phyloP scores from a whole-genome alignment of 2,113 vertebrate genomes.

The Acrocephalus kingi region DNA sequence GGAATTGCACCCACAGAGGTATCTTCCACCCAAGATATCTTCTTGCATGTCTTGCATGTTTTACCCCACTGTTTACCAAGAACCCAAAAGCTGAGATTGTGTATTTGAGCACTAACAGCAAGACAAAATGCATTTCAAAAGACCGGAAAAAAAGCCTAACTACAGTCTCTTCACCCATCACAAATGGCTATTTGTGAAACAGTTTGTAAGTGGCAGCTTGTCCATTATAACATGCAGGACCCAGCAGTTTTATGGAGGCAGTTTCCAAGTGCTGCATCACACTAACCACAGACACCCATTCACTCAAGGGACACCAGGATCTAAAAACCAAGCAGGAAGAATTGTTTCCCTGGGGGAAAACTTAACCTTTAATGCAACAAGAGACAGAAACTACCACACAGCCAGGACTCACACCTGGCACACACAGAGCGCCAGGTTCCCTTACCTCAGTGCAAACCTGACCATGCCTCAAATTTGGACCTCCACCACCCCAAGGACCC shows the following conservation, averaged over 20 bases:
- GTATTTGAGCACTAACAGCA: neutral
- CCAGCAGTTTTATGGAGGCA: neutral
- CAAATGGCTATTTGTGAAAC: fast-evolving
- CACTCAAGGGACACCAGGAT: fast-evolving
- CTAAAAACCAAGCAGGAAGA: neutral
- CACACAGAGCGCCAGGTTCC: neutral
- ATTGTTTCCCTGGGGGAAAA: neutral
- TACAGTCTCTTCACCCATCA: neutral
- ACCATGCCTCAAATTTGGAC: fast-evolving
- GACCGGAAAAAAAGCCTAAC: neutral
- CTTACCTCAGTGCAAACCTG: neutral
- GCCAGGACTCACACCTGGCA: neutral
- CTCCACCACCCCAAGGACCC: neutral
- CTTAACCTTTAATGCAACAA: neutral
- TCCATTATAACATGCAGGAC: fast-evolving
- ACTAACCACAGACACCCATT: neutral
- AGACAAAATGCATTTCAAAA: neutral
- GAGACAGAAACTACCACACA: neutral
- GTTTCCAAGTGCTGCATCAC: neutral
- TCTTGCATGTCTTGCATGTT: neutral
- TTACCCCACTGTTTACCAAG: neutral
- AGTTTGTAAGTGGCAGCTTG: neutral
- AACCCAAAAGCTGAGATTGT: neutral
- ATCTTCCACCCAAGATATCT: neutral
- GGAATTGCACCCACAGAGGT: neutral